These are phyloP conservation scores for Parapsyche elsis DNA, from an alignment of 1,140 invertebrate species.

Conservation along the genomic window DNA sequence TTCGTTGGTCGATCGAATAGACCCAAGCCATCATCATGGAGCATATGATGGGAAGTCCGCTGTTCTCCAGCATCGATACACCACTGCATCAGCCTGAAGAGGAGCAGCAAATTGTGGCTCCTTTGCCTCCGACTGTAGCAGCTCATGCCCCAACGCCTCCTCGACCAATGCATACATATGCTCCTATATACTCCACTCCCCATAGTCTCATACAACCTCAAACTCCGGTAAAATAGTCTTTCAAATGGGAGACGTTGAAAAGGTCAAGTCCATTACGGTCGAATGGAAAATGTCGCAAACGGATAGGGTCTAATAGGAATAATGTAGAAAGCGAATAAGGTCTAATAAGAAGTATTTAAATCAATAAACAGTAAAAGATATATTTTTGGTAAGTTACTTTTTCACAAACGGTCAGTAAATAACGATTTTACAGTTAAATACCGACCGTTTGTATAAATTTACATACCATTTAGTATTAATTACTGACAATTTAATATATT, in stretches of 20 bases:
- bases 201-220: conserved; percentile 84
- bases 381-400: too few species aligned
- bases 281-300: too few species aligned
- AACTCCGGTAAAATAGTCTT: conserved; percentile 76
- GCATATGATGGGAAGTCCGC: conserved; percentile 87
- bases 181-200: conserved; percentile 77
- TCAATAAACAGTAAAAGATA: too few species aligned
- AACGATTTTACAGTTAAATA: too few species aligned
- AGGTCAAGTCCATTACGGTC: too few species aligned
- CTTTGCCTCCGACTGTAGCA: conserved; percentile 82
- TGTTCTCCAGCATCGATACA: conserved; percentile 90
- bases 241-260: not conserved
- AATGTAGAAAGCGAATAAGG: too few species aligned
- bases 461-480: too few species aligned
- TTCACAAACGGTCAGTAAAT: too few species aligned
- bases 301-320: too few species aligned
- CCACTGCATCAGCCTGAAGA: conserved; percentile 92
- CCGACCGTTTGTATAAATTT: too few species aligned
- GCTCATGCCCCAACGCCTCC: conserved; percentile 68
- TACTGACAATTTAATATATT: too few species aligned
- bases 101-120: conserved; percentile 86
- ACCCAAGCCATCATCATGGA: conserved; percentile 76
- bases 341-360: not conserved
- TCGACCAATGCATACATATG: conserved; percentile 77
- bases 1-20: not conserved